These are phyloP conservation scores for Larimichthys crocea DNA, from an alignment of 2,113 vertebrate species.

Conservation along the genomic window DNA sequence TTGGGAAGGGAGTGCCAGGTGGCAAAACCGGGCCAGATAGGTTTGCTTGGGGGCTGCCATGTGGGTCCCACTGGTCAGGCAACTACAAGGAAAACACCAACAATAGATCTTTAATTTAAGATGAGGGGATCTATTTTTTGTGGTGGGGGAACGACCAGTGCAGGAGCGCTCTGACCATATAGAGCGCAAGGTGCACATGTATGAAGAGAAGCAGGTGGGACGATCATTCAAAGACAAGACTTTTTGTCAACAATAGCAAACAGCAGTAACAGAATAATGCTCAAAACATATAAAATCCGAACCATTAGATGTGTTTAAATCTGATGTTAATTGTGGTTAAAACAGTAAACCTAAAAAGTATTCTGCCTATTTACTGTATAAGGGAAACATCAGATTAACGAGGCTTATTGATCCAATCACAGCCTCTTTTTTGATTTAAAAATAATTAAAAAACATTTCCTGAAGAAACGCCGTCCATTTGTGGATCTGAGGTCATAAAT, in stretches of 20 bases:
- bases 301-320: neutral
- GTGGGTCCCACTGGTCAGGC: constrained; percentile 94
- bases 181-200: no score
- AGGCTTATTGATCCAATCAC: neutral
- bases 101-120: constrained; percentile 2
- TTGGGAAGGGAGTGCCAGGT: constrained; percentile 90
- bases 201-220: no score
- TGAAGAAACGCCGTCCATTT: neutral
- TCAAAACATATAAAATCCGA: neutral
- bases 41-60: constrained; percentile 95
- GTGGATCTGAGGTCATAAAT: neutral
- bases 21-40: constrained; percentile 89
- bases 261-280: neutral
- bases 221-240: no score
- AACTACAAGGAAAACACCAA: constrained; percentile 79
- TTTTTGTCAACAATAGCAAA: neutral
- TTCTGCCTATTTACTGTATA: neutral
- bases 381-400: neutral
- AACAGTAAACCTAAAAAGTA: neutral
- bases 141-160: neutral
- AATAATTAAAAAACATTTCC: no score
- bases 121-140: no score
- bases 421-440: neutral
- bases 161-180: neutral
- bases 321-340: no score